phyloP scores from a whole-genome alignment of 2,888 invertebrate genomes.

The Morpho achilles region DNA sequence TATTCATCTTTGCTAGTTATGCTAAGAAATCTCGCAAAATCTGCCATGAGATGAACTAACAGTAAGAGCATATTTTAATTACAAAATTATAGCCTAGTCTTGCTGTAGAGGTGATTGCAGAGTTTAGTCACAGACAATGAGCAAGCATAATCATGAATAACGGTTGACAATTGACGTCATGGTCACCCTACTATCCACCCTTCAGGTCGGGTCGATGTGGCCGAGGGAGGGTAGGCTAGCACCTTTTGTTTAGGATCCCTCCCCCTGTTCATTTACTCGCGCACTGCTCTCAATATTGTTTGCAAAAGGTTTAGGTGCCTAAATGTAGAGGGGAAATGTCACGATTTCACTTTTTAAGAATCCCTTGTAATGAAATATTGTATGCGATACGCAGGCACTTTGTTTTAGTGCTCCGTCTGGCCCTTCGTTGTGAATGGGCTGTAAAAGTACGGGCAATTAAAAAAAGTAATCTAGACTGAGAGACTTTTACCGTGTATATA shows the following conservation, averaged over 20 bases:
- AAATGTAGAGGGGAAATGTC: constrained; percentile 74
- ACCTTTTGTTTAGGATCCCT: constrained; percentile 77
- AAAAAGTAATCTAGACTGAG: constrained; percentile 10
- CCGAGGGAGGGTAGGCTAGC: constrained; percentile 53
- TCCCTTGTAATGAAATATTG: constrained; percentile 32
- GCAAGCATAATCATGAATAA: neutral
- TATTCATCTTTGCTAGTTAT: too few relatives aligned
- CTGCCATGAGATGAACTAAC: too few relatives aligned
- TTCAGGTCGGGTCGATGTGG: constrained; percentile 56
- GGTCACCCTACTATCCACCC: constrained; percentile 44
- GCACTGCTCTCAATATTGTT: constrained; percentile 67
- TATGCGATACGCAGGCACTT: constrained; percentile 22
- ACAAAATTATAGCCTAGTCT: too few relatives aligned
- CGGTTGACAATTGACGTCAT: constrained; percentile 13
- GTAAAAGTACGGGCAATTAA: constrained; percentile 10
- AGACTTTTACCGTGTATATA: constrained; percentile 2
- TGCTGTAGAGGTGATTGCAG: too few relatives aligned
- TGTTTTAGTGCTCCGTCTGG: constrained; percentile 17
- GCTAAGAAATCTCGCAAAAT: too few relatives aligned
- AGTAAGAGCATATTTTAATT: too few relatives aligned
- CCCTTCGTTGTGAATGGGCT: constrained; percentile 7
- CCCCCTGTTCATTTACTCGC: constrained; percentile 66
- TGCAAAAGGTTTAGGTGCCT: constrained; percentile 76
- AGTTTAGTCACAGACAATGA: too few relatives aligned
- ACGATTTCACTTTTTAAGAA: constrained; percentile 69